Evolutionary conservation across 2,113 vertebrate genomes (phyloP).

Genomic region (Siniperca chuatsi): DNA sequence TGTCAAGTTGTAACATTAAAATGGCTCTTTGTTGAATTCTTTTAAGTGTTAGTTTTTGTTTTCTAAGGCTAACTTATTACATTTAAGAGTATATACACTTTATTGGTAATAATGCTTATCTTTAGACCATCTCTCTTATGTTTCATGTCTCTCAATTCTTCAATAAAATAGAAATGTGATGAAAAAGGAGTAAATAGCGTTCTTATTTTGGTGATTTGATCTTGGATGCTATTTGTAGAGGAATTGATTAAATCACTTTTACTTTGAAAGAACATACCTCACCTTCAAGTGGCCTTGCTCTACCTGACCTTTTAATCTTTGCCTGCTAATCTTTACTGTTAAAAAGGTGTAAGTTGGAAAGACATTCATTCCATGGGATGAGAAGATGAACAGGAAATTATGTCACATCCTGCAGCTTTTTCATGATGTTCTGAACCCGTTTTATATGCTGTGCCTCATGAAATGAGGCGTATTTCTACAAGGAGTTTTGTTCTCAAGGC

Average conservation of each 20-base stretch:
- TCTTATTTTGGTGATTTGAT: background rate
- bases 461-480: background rate
- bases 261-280: background rate
- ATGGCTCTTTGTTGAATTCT: background rate
- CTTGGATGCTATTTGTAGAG: background rate
- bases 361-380: background rate
- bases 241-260: background rate
- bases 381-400: background rate
- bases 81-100: background rate
- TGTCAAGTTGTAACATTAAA: background rate
- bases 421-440: background rate
- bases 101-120: background rate
- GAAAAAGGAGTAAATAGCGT: background rate
- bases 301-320: background rate
- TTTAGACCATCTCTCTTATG: background rate
- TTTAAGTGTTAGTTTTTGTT: background rate
- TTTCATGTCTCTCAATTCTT: background rate
- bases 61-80: background rate
- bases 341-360: background rate
- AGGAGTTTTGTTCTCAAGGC: background rate
- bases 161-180: background rate
- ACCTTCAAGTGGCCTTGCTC: background rate
- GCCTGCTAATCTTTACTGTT: background rate
- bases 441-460: background rate
- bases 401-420: background rate